phyloP scores from a whole-genome alignment of 2,797 vertebrate species.

The Gymnothorax reevesii region DNA sequence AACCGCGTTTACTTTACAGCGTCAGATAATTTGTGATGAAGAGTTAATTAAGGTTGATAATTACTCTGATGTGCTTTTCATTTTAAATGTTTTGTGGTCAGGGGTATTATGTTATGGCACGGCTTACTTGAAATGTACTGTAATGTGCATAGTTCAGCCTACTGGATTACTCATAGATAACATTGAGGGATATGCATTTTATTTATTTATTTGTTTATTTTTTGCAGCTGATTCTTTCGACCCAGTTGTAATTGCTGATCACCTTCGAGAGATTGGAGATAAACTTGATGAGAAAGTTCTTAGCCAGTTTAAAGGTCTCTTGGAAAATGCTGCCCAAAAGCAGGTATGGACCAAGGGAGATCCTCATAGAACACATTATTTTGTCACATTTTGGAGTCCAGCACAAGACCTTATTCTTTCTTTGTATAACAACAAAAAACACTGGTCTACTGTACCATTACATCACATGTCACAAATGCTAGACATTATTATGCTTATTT shows the following conservation, averaged over 20 bases:
- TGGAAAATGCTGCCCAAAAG: not conserved
- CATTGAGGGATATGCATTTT: not conserved
- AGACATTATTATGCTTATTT: no score
- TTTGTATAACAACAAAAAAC: not conserved
- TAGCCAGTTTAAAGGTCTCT: not conserved
- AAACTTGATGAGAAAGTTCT: not conserved
- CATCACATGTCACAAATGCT: not conserved
- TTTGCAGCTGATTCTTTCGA: constrained; percentile 20
- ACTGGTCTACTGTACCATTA: not conserved
- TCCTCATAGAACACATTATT: not conserved
- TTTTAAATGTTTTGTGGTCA: no score
- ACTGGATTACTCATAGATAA: not conserved
- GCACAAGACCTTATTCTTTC: not conserved
- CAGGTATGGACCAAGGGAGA: not conserved
- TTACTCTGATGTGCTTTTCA: no score
- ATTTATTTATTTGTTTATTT: no score
- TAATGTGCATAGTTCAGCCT: not conserved
- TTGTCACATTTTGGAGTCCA: not conserved
- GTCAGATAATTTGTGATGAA: no score
- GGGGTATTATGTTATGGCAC: not conserved
- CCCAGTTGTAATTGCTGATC: constrained; percentile 6
- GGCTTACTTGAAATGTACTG: not conserved
- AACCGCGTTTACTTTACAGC: no score
- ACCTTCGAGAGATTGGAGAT: not conserved
- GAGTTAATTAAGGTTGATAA: no score